These are phyloP conservation scores for Empis livida DNA, from an alignment of 2,888 invertebrate genomes.

Conservation along the genomic window DNA sequence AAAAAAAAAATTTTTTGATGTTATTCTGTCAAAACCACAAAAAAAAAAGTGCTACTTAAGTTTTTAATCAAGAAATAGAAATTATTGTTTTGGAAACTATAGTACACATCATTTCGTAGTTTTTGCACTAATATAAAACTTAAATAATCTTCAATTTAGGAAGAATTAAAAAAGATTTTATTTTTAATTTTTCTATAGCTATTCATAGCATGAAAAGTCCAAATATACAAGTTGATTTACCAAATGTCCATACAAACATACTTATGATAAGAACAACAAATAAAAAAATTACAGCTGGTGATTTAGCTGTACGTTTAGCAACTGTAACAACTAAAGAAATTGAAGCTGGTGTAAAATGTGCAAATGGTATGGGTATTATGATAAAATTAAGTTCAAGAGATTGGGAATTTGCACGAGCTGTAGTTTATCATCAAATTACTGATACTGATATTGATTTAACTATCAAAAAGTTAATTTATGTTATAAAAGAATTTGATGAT, in stretches of 20 bases:
- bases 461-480: conserved; percentile 55
- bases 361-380: conserved; percentile 34
- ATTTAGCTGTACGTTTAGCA: conserved; percentile 42
- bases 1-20: no score
- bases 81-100: no score
- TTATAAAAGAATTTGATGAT: conserved; percentile 48
- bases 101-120: no score
- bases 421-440: conserved; percentile 56
- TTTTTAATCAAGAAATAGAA: no score
- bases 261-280: conserved; percentile 49
- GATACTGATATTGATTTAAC: conserved; percentile 52
- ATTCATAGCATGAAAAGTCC: conserved; percentile 47
- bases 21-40: no score
- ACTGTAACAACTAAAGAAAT: conserved; percentile 37
- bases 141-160: no score
- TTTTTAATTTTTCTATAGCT: conserved; percentile 31
- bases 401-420: conserved; percentile 49
- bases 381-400: conserved; percentile 49
- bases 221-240: conserved; percentile 47
- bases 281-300: conserved; percentile 40
- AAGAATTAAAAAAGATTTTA: neutral
- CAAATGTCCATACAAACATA: conserved; percentile 59
- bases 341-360: conserved; percentile 38
- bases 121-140: no score
- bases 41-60: no score